Base-by-base conservation (phyloP, 2,888 invertebrate species). In the Anthrax anthrax region DNA sequence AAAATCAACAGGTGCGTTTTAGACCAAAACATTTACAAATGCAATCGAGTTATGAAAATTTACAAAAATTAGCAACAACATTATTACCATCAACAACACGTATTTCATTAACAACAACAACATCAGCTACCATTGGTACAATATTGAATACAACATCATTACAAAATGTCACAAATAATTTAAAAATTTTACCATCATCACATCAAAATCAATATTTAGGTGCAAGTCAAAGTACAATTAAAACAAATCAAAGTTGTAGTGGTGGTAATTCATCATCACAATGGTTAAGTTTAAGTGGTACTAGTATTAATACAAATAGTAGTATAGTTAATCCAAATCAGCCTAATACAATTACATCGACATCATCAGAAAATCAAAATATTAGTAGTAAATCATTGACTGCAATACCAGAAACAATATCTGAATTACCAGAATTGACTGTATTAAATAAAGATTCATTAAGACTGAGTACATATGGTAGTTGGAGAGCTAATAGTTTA, bases 11-110 rank as follows among this genome's bases (percentile, higher is more conserved):
- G 67, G 65, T 62, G 77, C 78, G 37, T 78, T 77, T 18, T 75
- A 77, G 57, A 75, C 76, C 17, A 76, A 77, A n/a, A 75, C 76
- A 43, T 40, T 50, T 49, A 46, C 50, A 48, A 37, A 56, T 58
- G 55, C 57, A 56, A 46, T 64, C 63, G 56, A 65, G 62, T 48
- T 67, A 58, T 57, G 66, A 67, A 60, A 65, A 66, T 58, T 57
- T 67, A 36, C 66, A 64, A 57, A 63, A 63, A 38, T 51, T 66
- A 48, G 65, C 65, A 54, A 61, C 64, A 54, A 60, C 62, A 46
- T 53, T 65, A 46, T 57, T 54, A 51, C 56, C 56, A 39, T 56
- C 56, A 39, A 59, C 60, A 23, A 57, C 61, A 17, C 58, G 60
- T 29, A 56, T 46, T 43, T 18, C 42, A 42, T 38, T 47, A 40